These are phyloP conservation scores for Rhineura floridana DNA, from an alignment of 2,113 vertebrate species.

Conservation along the genomic window DNA sequence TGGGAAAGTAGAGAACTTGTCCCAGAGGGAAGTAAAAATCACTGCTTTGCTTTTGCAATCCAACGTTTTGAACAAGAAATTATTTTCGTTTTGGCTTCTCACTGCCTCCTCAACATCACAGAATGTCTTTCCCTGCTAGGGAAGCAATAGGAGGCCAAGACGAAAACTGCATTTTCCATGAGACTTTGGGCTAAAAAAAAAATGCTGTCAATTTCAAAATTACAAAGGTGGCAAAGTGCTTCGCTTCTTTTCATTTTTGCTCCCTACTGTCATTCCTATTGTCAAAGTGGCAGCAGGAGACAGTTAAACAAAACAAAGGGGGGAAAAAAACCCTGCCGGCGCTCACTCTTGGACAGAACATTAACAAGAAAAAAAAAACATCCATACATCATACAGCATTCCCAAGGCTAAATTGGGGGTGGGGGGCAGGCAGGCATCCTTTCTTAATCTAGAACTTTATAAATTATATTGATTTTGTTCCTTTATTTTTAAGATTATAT, in stretches of 20 bases:
- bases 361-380: constrained; percentile 58
- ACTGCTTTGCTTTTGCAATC: constrained; percentile 58
- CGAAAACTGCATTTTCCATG: constrained; percentile 64
- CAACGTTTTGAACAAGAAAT: constrained; percentile 64
- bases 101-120: constrained; percentile 58
- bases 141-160: constrained; percentile 67
- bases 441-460: not conserved
- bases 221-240: constrained; percentile 69
- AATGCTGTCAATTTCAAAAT: constrained; percentile 70
- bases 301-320: constrained; percentile 39
- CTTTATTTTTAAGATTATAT: not conserved
- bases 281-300: constrained; percentile 64
- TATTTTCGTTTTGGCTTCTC: constrained; percentile 60
- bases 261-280: constrained; percentile 63
- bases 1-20: constrained; percentile 20
- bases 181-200: constrained; percentile 68
- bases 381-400: constrained; percentile 8
- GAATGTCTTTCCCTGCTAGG: constrained; percentile 61
- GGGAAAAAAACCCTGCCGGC: constrained; percentile 36
- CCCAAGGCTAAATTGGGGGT: constrained; percentile 22
- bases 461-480: not conserved
- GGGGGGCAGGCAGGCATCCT: not conserved
- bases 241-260: constrained; percentile 66
- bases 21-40: constrained; percentile 36
- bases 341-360: constrained; percentile 57